Evolutionary conservation across 1,140 invertebrate genomes (phyloP), one percentile per base, ranked within the genome.

Genomic region (Brachionus koreanus): DNA sequence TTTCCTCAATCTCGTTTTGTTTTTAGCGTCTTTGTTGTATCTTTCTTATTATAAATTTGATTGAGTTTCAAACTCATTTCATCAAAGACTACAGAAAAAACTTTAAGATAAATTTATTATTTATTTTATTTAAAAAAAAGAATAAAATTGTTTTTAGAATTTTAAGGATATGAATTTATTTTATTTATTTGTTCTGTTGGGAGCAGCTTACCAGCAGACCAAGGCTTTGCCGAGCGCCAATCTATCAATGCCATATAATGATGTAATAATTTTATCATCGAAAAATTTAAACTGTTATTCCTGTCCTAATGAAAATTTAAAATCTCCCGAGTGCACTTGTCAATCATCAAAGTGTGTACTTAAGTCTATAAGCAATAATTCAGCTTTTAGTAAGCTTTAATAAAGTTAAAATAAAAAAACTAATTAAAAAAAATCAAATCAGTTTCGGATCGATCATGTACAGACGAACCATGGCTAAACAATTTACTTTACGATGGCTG

Each of bases 291-390:
- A 61, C 35, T 79, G 76, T 25, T 25, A 61, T 61, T 57, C 76
- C 7, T 79, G 76, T 43, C 6, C 76, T 33, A 16, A 61, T 29
- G 37, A 49, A 23, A 79, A 37, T 25, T 19, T 29, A n/a, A 79
- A 79, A 65, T 33, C 49, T 16, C 49, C 49, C 9, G 76, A 79
- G 25, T 79, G 76, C 33, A 79, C 76, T 35, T 79, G 76, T 35
- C n/a, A 79, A 79, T 79, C 76, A 52, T 43, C 76, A 10, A 79
- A 79, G 23, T 79, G 76, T 79, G 39, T 79, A n/a, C 19, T 79
- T 5, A 79, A 57, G 37, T 42, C 76, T 5, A 25, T 65, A 19
- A 65, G 76, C 49, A 37, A 39, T 12, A 57, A 65, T 65, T 79
- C 76, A n/a, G 57, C 76, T 79, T 25, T 23, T 61, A 52, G 76